Conservation (phyloP, 2,797 vertebrate genomes). For the Okamejei kenojei region DNA sequence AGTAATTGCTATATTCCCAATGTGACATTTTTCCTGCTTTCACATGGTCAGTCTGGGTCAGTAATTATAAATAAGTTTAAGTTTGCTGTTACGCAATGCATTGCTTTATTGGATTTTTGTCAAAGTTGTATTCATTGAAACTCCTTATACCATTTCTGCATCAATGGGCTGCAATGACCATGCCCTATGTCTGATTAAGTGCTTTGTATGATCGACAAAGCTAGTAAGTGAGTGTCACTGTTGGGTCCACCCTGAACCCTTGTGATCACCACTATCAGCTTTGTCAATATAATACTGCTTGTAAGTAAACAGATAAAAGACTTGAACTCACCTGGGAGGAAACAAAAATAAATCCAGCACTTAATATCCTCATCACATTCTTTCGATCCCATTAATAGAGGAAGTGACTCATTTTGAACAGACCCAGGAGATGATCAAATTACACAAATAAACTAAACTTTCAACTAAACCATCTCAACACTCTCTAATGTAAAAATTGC, state of each 20-base stretch:
- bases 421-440: background rate
- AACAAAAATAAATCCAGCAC: background rate
- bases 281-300: no score
- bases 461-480: background rate
- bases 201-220: no score
- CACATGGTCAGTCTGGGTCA: no score
- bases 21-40: no score
- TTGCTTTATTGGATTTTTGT: no score
- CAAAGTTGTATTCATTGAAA: no score
- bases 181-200: no score
- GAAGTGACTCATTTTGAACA: background rate
- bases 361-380: background rate
- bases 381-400: background rate
- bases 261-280: background rate
- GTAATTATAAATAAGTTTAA: no score
- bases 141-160: no score
- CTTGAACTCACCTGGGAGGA: background rate
- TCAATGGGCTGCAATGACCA: no score
- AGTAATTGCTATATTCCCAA: background rate
- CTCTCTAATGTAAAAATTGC: background rate
- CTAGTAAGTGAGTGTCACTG: no score
- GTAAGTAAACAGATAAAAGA: background rate
- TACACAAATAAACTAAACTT: background rate
- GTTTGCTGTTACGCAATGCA: no score
- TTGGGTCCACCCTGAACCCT: background rate